Base-by-base conservation (phyloP, 2,113 vertebrate genomes). In the Glaucidium brasilianum region DNA sequence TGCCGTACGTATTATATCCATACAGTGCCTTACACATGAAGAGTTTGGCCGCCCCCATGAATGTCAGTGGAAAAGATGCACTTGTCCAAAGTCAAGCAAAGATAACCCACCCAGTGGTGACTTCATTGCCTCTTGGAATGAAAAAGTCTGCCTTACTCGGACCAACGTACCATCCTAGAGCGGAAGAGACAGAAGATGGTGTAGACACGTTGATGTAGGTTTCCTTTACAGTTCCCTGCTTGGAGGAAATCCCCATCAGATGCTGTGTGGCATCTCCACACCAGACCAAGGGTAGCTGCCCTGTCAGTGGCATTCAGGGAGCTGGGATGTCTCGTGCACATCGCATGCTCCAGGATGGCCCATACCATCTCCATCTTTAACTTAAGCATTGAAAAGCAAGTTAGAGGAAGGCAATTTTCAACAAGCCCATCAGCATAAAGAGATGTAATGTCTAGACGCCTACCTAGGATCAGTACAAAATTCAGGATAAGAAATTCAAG, bases 401-500 rank as follows among this genome's bases (percentile, higher is more conserved):
- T 62, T 45, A 49, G 47, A 93, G 55, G 56, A 63, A 84, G 27
- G 30, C 25, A 52, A 52, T 81, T 72, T 89, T 90, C 76, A 75
- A 43, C 10, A 45, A 72, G 91, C 52, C 63, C 90, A 45, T 89
- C 88, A 91, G 39, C 73, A 68, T 71, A 71, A 91, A 90, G 83
- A 86, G 52, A 39, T 79, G 62, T 23, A 56, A 69, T 71, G 83
- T 94, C 92, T 96, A 71, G 79, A 94, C n/a, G 34, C 73, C 83
- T 92, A 30, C 60, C 83, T 75, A 41, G 68, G 85, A 56, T 63
- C 6, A 5, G 62, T 50, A 76, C 41, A 87, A 93, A 94, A 77
- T 60, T 93, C 83, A 75, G 60, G 83, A 41, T 72, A 41, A 84
- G 75, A 87, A 93, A 91, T 84, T 92, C 56, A 87, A 84, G 59